These are phyloP conservation scores for Eurytoma adleriae DNA, from an alignment of 2,888 invertebrate genomes.

Conservation along the genomic window DNA sequence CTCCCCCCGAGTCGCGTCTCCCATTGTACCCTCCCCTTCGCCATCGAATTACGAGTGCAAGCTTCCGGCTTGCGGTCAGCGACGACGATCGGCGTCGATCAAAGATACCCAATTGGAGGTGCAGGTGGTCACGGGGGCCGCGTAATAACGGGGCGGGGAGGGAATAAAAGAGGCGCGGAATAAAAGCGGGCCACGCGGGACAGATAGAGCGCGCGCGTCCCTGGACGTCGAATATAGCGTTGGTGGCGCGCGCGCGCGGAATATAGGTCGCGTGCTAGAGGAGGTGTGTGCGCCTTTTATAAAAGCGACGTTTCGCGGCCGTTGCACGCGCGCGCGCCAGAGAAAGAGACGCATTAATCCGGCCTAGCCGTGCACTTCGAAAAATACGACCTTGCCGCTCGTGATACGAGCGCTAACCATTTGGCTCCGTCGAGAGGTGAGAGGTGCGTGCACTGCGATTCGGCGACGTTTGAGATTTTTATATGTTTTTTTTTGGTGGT, in stretches of 20 bases:
- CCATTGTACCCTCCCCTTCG: too few species aligned
- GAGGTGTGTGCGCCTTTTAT: slow-evolving; percentile 20
- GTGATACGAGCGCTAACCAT: too few species aligned
- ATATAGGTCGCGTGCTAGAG: slow-evolving; percentile 39
- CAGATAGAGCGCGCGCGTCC: slow-evolving; percentile 29
- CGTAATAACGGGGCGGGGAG: neutral
- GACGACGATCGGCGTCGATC: too few species aligned
- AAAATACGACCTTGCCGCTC: neutral
- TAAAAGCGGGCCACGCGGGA: slow-evolving; percentile 13
- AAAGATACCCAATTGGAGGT: neutral
- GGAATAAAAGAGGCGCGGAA: neutral
- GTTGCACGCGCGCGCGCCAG: neutral
- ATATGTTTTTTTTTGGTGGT: too few species aligned
- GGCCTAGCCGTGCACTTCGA: neutral
- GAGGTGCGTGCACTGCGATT: too few species aligned
- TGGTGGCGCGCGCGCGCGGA: slow-evolving; percentile 9
- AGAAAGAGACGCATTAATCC: slow-evolving; percentile 4
- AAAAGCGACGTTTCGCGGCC: slow-evolving; percentile 34
- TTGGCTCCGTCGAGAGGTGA: too few species aligned
- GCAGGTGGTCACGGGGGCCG: neutral
- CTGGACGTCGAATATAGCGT: slow-evolving; percentile 49
- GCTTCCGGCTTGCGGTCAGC: too few species aligned
- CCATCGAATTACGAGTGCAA: too few species aligned
- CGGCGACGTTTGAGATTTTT: too few species aligned
- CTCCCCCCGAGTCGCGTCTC: too few species aligned